Evolutionary conservation across 2,888 invertebrate genomes (phyloP).

Genomic region (Clostera curtula): DNA sequence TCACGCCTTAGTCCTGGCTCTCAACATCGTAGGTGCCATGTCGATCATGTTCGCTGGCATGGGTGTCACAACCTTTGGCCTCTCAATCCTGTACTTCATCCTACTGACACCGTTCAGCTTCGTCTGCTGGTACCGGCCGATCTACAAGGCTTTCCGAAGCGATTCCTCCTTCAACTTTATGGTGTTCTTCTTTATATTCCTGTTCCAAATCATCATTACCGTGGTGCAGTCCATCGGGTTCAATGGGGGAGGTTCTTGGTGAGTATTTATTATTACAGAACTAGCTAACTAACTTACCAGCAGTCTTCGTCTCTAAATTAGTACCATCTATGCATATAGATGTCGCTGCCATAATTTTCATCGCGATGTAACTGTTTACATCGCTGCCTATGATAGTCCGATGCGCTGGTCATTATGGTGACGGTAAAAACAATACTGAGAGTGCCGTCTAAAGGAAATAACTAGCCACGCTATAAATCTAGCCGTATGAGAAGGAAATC

Average conservation of each 20-base stretch:
- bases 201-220: slow-evolving; percentile 94
- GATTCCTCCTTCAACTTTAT: slow-evolving; percentile 99
- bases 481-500: no score
- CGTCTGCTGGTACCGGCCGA: slow-evolving; percentile 98
- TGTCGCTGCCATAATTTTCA: no score
- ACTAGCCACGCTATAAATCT: no score
- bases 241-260: slow-evolving; percentile 90
- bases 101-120: slow-evolving; percentile 98
- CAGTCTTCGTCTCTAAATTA: no score
- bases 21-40: slow-evolving; percentile 91
- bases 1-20: slow-evolving; percentile 88
- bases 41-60: slow-evolving; percentile 79
- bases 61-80: slow-evolving; percentile 84
- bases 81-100: slow-evolving; percentile 90
- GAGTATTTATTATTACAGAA: slow-evolving; percentile 56
- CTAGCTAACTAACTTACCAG: no score
- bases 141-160: slow-evolving; percentile 98
- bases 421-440: no score
- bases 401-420: no score
- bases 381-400: no score
- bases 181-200: slow-evolving; percentile 99
- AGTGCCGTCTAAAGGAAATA: no score
- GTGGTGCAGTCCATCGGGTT: slow-evolving; percentile 93
- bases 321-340: no score
- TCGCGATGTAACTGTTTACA: no score